Percentiles rank a stretch among this genome's conserved stretches.
Conservation (phyloP, 2,797 vertebrate species). For the Enteromius argenteus region DNA sequence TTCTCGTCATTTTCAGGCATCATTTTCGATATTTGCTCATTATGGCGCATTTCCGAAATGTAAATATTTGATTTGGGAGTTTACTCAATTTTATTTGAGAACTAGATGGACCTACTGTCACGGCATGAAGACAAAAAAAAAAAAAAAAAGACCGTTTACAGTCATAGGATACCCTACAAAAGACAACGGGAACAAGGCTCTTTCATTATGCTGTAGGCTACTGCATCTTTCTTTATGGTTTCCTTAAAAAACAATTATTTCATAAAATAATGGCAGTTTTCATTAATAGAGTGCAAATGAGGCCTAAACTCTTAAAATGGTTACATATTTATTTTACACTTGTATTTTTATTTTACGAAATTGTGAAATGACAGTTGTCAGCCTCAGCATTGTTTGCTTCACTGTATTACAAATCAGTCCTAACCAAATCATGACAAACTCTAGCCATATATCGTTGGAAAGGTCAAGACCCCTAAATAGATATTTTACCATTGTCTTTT, state of each 20-base stretch:
- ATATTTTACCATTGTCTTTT: no score
- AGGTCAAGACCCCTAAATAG: no score
- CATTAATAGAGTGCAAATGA: background rate
- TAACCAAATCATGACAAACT: no score
- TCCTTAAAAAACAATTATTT: background rate
- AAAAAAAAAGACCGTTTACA: background rate
- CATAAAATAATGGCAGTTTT: background rate
- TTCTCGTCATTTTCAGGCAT: conserved; percentile 16
- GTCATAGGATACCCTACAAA: background rate
- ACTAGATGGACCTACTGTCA: background rate
- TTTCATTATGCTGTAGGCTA: background rate
- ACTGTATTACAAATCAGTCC: no score
- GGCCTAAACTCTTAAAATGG: background rate
- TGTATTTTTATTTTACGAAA: background rate
- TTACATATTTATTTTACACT: background rate
- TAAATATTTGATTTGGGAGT: conserved; percentile 10
- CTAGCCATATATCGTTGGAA: no score
- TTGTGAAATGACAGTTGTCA: background rate
- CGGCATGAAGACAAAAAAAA: background rate
- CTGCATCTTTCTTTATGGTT: background rate
- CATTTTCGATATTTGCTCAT: conserved; percentile 10
- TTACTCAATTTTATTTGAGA: conserved; percentile 7
- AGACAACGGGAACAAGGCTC: background rate
- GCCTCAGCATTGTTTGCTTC: no score
- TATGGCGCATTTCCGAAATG: conserved; percentile 18